These are phyloP conservation scores for Alcedo atthis DNA, from an alignment of 2,797 vertebrate species.

Conservation along the genomic window DNA sequence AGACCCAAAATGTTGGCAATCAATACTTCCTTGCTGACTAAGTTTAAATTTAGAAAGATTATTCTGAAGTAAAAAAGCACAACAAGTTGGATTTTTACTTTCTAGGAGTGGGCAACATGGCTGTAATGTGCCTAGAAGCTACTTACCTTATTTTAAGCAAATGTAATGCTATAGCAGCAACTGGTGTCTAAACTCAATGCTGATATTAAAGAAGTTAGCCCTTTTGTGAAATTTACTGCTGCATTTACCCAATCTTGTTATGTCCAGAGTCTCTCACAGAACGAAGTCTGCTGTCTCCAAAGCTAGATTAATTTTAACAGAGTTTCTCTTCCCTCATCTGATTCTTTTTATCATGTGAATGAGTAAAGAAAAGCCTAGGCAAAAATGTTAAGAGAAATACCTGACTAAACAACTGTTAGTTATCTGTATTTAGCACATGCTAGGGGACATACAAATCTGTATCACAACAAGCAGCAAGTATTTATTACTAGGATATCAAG, in stretches of 20 bases:
- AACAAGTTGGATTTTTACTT: background rate
- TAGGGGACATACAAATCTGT: background rate
- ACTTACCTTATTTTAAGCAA: background rate
- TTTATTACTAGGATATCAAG: background rate
- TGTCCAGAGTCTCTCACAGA: background rate
- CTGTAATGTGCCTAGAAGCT: accelerated
- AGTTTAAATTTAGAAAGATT: background rate
- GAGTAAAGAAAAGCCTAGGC: background rate
- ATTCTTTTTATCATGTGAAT: background rate
- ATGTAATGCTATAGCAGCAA: background rate
- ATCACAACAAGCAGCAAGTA: background rate
- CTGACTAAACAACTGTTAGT: background rate
- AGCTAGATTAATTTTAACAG: background rate
- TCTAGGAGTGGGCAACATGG: background rate
- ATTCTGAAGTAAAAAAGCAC: background rate
- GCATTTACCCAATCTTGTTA: background rate
- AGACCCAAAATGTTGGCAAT: background rate
- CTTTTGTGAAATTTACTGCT: background rate
- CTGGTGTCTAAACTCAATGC: background rate
- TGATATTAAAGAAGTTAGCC: background rate
- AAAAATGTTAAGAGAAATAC: background rate
- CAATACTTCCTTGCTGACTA: background rate
- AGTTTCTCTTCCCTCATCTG: background rate
- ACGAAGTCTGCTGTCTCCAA: background rate
- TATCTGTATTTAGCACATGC: background rate